Evolutionary conservation across 2,888 invertebrate species (phyloP).

Genomic region (Pristionchus maxplancki): DNA sequence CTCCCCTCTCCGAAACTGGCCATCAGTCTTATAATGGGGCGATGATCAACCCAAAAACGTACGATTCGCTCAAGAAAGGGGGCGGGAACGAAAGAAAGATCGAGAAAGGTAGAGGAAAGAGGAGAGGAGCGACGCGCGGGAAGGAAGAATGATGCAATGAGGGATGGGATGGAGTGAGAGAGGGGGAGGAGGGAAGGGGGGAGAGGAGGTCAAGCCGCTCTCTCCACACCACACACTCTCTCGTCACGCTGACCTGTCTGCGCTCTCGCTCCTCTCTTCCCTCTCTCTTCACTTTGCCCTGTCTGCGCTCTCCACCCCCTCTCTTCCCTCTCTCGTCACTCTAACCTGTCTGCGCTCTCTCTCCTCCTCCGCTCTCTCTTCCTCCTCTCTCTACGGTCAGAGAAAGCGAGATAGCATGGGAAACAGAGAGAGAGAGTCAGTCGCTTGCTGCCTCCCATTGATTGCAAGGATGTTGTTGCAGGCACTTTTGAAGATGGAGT

Average conservation of each 20-base stretch:
- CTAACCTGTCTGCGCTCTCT: constrained; percentile 3
- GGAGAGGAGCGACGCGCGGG: not conserved
- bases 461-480: not conserved
- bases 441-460: not conserved
- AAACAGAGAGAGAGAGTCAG: not conserved
- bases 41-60: constrained; percentile 11
- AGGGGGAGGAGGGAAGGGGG: not conserved
- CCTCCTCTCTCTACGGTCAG: not conserved
- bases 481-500: not conserved
- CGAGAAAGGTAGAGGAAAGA: not conserved
- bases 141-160: constrained; percentile 42
- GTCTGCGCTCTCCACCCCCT: not conserved
- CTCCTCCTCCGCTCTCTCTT: not conserved
- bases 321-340: not conserved
- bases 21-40: constrained; percentile 25
- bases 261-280: not conserved
- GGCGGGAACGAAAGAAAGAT: not conserved
- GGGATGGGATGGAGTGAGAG: not conserved
- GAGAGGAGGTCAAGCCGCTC: constrained; percentile 23
- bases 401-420: not conserved
- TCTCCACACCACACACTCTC: not conserved
- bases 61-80: not conserved
- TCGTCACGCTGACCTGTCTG: not conserved
- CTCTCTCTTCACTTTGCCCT: not conserved
- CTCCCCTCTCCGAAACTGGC: not conserved